A percentile compares a stretch with the other conserved stretches of the same genome.
phyloP scores from a whole-genome alignment of 2,797 vertebrate species.

The Cryptoblepharus egeriae region DNA sequence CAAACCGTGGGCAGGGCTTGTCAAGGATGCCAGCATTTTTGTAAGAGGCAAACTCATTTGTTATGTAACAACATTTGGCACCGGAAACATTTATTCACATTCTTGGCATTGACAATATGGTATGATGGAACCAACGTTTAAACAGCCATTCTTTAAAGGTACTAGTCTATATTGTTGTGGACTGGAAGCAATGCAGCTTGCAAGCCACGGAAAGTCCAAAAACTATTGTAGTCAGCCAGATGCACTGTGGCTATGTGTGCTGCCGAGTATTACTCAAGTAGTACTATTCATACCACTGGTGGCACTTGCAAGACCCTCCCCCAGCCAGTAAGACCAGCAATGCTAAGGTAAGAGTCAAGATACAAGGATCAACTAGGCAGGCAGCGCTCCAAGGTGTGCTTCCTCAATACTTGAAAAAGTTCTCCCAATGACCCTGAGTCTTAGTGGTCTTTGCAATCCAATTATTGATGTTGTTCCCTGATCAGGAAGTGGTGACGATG shows the following conservation, averaged over 20 bases:
- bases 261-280: too few species aligned
- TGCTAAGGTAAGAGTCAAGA: too few species aligned
- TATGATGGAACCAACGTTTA: not conserved
- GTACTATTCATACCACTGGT: too few species aligned
- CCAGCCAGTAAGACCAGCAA: too few species aligned
- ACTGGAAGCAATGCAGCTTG: not conserved
- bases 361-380: too few species aligned
- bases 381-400: too few species aligned
- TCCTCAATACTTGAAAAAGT: too few species aligned
- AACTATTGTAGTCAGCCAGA: not conserved
- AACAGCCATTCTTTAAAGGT: not conserved
- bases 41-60: conserved; percentile 7
- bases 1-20: conserved; percentile 48
- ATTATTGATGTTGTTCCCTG: too few species aligned
- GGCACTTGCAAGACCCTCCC: too few species aligned
- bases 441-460: too few species aligned
- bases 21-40: conserved; percentile 53
- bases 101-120: not conserved
- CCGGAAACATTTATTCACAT: not conserved
- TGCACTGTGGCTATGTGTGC: not conserved
- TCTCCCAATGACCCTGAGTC: too few species aligned
- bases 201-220: not conserved
- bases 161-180: not conserved
- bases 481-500: too few species aligned
- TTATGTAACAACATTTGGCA: conserved; percentile 4